Evolutionary conservation across 2,888 invertebrate species (phyloP).

Genomic region (Herminia tarsipennalis): DNA sequence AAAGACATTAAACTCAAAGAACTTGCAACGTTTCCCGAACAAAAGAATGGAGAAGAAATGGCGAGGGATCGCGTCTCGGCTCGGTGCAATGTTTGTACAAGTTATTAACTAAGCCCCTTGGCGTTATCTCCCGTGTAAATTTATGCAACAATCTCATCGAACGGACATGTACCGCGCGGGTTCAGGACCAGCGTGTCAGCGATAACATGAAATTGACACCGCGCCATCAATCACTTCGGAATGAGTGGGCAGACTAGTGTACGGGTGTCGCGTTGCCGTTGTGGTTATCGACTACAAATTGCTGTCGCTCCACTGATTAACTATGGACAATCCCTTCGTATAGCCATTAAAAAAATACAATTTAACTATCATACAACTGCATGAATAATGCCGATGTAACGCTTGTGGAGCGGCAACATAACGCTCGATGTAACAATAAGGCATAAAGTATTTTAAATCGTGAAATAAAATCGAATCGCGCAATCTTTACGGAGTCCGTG

Average conservation of each 20-base stretch:
- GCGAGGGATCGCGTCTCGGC: slow-evolving; percentile 35
- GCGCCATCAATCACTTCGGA: slow-evolving; percentile 73
- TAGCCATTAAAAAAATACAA: slow-evolving; percentile 46
- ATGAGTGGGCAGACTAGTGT: slow-evolving; percentile 66
- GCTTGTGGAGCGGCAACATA: slow-evolving; percentile 44
- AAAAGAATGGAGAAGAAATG: slow-evolving; percentile 46
- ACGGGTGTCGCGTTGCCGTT: slow-evolving; percentile 72
- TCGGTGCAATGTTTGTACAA: slow-evolving; percentile 40
- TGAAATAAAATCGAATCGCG: slow-evolving; percentile 50
- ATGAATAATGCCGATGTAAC: slow-evolving; percentile 44
- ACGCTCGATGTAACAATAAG: slow-evolving; percentile 50
- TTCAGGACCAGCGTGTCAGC: slow-evolving; percentile 62
- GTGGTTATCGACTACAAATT: slow-evolving; percentile 80
- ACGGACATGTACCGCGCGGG: slow-evolving; percentile 39
- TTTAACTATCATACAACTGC: slow-evolving; percentile 48
- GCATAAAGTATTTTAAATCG: slow-evolving; percentile 53
- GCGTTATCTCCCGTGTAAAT: slow-evolving; percentile 45
- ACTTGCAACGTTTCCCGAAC: slow-evolving; percentile 46
- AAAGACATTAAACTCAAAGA: slow-evolving; percentile 44
- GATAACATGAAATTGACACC: slow-evolving; percentile 76
- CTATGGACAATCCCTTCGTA: no score
- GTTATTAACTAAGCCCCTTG: slow-evolving; percentile 33
- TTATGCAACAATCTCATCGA: slow-evolving; percentile 61
- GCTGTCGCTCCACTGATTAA: slow-evolving; percentile 72
- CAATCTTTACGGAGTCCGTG: slow-evolving; percentile 30